Percentiles rank a stretch among this genome's conserved stretches.
phyloP scores from a whole-genome alignment of 2,888 invertebrate species.

The Operophtera brumata region DNA sequence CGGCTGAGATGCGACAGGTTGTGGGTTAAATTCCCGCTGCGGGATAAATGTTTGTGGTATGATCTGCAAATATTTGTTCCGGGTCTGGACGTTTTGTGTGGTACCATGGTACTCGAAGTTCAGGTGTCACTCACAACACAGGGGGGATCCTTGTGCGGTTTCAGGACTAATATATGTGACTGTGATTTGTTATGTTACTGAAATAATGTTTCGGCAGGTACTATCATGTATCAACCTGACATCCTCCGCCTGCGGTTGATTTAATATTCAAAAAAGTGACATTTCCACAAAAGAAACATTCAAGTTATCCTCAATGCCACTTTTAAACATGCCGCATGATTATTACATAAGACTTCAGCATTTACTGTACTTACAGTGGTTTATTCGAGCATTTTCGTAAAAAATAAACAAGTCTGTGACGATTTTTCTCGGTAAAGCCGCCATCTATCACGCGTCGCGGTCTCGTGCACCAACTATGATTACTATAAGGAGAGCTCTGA shows the following conservation, averaged over 20 bases:
- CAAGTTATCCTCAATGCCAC: neutral
- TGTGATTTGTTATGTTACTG: too few species aligned
- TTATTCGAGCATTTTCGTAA: constrained; percentile 45
- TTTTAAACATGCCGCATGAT: constrained; percentile 10
- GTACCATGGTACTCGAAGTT: too few species aligned
- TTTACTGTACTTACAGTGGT: constrained; percentile 27
- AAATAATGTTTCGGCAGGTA: too few species aligned
- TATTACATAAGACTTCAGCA: constrained; percentile 12
- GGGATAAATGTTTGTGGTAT: too few species aligned
- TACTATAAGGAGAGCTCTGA: constrained; percentile 6
- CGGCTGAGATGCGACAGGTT: too few species aligned
- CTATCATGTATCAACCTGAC: too few species aligned
- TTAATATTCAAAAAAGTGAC: neutral
- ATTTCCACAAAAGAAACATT: neutral
- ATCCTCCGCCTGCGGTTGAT: neutral
- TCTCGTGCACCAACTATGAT: neutral
- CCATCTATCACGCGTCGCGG: constrained; percentile 52
- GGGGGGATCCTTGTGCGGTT: too few species aligned
- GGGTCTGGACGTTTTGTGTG: too few species aligned
- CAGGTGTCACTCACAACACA: too few species aligned
- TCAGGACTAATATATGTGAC: too few species aligned
- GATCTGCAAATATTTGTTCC: too few species aligned
- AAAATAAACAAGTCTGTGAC: constrained; percentile 43
- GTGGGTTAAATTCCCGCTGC: too few species aligned
- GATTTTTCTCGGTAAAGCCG: constrained; percentile 46